phyloP scores from a whole-genome alignment of 1,140 invertebrate genomes.

The Philotrypesis tridentata region DNA sequence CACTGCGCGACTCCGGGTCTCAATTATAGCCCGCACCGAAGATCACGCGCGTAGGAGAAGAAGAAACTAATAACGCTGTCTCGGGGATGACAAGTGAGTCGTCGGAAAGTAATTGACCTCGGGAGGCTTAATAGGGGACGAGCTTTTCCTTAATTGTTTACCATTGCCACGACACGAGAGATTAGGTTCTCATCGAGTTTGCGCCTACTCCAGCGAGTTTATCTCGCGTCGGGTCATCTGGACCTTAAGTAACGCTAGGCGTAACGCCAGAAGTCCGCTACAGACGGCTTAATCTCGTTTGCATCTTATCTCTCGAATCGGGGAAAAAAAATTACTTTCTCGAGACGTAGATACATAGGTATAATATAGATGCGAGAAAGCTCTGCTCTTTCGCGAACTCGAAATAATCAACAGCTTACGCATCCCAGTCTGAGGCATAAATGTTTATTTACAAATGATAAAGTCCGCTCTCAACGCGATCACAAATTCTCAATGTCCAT shows the following conservation, averaged over 20 bases:
- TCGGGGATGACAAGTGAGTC: neutral
- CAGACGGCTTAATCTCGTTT: neutral
- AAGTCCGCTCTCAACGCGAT: too few relatives aligned
- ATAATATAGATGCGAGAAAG: too few relatives aligned
- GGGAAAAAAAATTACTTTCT: neutral
- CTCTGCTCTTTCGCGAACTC: too few relatives aligned
- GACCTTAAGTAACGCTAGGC: too few relatives aligned
- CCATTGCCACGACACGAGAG: conserved; percentile 8
- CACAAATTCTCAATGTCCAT: conserved; percentile 57
- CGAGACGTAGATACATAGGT: too few relatives aligned
- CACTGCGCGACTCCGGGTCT: neutral
- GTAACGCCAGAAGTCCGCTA: neutral
- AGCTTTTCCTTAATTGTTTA: conserved; percentile 42
- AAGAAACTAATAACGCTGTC: neutral
- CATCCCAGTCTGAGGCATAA: too few relatives aligned
- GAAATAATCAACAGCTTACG: too few relatives aligned
- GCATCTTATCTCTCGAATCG: conserved; percentile 5
- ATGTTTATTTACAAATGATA: neutral
- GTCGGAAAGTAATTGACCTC: conserved; percentile 1
- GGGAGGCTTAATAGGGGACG: conserved; percentile 4
- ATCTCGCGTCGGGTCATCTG: neutral
- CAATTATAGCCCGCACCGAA: neutral
- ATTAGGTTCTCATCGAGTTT: conserved; percentile 31
- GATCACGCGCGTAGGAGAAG: neutral
- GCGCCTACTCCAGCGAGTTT: neutral